Conservation (phyloP, 1,140 invertebrate genomes). For the Drosophila nigrodunni region DNA sequence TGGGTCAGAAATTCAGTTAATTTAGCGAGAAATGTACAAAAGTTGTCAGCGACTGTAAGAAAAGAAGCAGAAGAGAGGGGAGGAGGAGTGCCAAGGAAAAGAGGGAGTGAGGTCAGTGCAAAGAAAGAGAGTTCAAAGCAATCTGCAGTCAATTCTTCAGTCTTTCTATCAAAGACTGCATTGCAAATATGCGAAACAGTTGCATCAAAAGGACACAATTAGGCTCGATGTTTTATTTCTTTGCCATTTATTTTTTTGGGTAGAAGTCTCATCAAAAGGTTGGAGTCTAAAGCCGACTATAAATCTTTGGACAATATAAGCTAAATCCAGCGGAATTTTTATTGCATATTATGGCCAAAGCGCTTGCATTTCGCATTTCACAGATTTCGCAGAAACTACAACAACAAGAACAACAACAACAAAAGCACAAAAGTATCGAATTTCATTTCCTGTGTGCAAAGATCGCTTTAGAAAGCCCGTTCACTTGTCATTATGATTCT, state of each 20-base stretch:
- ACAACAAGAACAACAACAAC: constrained; percentile 30
- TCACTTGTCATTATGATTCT: constrained; percentile 74
- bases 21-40: constrained; percentile 81
- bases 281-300: constrained; percentile 65
- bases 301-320: constrained; percentile 69
- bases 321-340: constrained; percentile 79
- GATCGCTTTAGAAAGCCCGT: constrained; percentile 52
- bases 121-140: not conserved
- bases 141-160: constrained; percentile 14
- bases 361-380: constrained; percentile 48
- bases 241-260: not conserved
- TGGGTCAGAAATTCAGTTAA: constrained; percentile 82
- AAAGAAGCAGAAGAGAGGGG: constrained; percentile 13
- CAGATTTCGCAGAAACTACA: constrained; percentile 38
- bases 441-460: constrained; percentile 80
- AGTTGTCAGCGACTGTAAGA: constrained; percentile 65
- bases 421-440: constrained; percentile 75
- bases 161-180: constrained; percentile 46
- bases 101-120: constrained; percentile 47
- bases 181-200: constrained; percentile 80
- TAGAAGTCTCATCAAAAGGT: constrained; percentile 62
- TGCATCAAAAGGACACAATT: constrained; percentile 82
- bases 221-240: constrained; percentile 33
- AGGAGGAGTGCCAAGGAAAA: not conserved
- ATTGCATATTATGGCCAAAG: constrained; percentile 77